Evolutionary conservation across 1,140 invertebrate genomes (phyloP).

Genomic region (Temnothorax longispinosus): DNA sequence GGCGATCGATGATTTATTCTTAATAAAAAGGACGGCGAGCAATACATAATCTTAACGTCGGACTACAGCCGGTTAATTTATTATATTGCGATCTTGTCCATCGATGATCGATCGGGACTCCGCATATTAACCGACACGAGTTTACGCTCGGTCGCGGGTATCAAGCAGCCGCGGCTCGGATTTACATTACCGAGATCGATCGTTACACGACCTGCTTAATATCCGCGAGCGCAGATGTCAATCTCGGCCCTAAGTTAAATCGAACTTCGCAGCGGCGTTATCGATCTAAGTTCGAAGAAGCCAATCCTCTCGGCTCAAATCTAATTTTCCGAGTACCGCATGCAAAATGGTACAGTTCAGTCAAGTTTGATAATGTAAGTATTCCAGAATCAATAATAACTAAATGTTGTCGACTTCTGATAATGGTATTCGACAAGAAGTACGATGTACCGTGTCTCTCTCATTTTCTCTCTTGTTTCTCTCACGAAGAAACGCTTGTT

Average conservation of each 20-base stretch:
- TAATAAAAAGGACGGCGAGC: slow-evolving; percentile 48
- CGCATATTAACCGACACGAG: slow-evolving; percentile 47
- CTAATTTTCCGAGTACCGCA: background rate
- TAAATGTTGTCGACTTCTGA: background rate
- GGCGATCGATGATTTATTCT: slow-evolving; percentile 56
- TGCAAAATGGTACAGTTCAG: background rate
- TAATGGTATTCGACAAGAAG: background rate
- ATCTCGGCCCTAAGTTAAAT: slow-evolving; percentile 54
- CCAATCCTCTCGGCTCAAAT: background rate
- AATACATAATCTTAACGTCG: slow-evolving; percentile 57
- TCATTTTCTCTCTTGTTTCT: background rate
- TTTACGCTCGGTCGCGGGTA: slow-evolving; percentile 45
- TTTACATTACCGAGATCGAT: slow-evolving; percentile 12
- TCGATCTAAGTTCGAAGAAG: slow-evolving; percentile 3
- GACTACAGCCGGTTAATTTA: slow-evolving; percentile 34
- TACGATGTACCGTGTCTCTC: background rate
- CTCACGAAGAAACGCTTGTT: background rate
- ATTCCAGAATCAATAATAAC: background rate
- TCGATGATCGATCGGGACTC: slow-evolving; percentile 58
- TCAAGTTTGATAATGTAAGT: background rate
- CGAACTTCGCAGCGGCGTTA: slow-evolving; percentile 19
- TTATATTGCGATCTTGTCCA: slow-evolving; percentile 38
- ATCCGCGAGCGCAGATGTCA: slow-evolving; percentile 51
- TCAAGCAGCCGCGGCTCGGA: slow-evolving; percentile 20
- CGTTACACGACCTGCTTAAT: slow-evolving; percentile 21